phyloP scores from a whole-genome alignment of 2,888 invertebrate genomes.

The Embidobia sp. region DNA sequence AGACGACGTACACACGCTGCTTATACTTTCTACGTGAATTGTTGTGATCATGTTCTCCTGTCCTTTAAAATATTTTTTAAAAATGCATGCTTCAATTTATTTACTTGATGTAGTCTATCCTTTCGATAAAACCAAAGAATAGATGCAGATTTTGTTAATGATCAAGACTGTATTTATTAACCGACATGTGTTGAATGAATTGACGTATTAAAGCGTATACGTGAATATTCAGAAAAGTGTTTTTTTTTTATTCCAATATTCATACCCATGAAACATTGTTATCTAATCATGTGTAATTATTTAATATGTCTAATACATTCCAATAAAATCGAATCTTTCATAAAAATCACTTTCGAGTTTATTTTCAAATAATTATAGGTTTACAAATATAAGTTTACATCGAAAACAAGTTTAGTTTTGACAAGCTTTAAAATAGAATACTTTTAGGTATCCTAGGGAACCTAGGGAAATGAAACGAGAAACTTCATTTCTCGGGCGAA shows the following conservation, averaged over 20 bases:
- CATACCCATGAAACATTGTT: slow-evolving; percentile 29
- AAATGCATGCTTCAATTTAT: slow-evolving; percentile 19
- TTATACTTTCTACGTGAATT: slow-evolving; percentile 1
- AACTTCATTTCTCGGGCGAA: too few relatives aligned
- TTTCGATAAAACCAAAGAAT: slow-evolving; percentile 18
- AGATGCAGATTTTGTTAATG: slow-evolving; percentile 26
- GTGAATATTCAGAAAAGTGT: too few relatives aligned
- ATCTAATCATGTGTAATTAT: slow-evolving; percentile 41
- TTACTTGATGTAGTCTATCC: slow-evolving; percentile 37
- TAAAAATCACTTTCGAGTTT: slow-evolving; percentile 20
- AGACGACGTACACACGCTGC: neutral
- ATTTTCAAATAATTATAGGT: too few relatives aligned
- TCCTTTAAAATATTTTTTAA: neutral
- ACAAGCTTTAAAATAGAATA: too few relatives aligned
- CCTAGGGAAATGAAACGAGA: too few relatives aligned
- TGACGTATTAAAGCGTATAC: too few relatives aligned
- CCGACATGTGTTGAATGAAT: slow-evolving; percentile 22
- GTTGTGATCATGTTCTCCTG: too few relatives aligned
- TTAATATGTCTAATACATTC: slow-evolving; percentile 43
- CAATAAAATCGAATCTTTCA: slow-evolving; percentile 39
- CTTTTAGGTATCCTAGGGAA: too few relatives aligned
- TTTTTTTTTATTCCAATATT: slow-evolving; percentile 8
- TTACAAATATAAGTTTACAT: too few relatives aligned
- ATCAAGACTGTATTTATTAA: slow-evolving; percentile 39
- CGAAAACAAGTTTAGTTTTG: too few relatives aligned